Conservation (phyloP, 2,888 invertebrate genomes). For the Diadegma fenestrale region DNA sequence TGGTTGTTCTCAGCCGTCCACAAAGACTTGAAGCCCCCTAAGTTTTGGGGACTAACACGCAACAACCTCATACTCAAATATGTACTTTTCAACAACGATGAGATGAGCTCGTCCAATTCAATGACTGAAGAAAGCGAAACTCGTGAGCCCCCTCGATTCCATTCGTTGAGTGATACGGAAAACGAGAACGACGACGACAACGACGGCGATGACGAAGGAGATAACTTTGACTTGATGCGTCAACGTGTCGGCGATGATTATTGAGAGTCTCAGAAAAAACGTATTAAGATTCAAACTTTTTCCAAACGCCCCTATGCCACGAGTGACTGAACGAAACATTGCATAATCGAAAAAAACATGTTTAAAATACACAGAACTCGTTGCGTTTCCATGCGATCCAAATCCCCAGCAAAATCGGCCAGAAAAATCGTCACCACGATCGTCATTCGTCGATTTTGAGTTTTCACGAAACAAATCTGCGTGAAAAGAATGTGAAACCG, state of each 20-base stretch:
- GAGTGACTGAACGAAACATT: background rate
- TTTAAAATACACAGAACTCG: background rate
- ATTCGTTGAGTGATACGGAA: slow-evolving; percentile 22
- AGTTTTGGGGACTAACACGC: slow-evolving; percentile 91
- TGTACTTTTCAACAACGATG: background rate
- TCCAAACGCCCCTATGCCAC: background rate
- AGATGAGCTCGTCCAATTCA: slow-evolving; percentile 15
- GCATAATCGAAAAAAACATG: background rate
- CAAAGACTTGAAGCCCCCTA: slow-evolving; percentile 87
- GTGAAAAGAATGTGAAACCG: background rate
- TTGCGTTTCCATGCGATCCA: background rate
- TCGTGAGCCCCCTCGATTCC: background rate
- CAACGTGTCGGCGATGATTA: background rate
- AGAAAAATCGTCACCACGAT: background rate
- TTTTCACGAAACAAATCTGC: background rate
- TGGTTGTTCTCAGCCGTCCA: slow-evolving; percentile 91
- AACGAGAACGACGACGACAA: slow-evolving; percentile 11
- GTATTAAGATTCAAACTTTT: background rate
- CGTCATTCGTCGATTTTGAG: background rate
- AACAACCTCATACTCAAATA: slow-evolving; percentile 81
- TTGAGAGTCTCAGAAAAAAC: background rate
- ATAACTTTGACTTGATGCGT: background rate
- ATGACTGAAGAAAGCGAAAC: background rate
- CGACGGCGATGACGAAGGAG: slow-evolving; percentile 21
- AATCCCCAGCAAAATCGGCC: background rate